Base-by-base conservation (phyloP, 2,888 invertebrate species). In the Pyrrhosoma nymphula region DNA sequence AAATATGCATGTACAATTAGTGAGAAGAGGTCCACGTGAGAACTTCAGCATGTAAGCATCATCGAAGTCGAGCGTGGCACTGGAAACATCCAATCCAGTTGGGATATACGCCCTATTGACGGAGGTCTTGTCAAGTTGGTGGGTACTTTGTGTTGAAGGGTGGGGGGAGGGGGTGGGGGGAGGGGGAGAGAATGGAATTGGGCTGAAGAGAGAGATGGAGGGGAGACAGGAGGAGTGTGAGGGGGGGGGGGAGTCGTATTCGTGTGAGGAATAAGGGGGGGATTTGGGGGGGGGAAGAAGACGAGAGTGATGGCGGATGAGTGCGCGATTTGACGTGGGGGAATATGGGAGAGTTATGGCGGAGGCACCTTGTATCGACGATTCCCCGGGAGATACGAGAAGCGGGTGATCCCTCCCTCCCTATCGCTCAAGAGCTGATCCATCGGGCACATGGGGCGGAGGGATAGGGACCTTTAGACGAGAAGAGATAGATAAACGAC, bases 301-400 rank as follows among this genome's bases (percentile, higher is more conserved):
- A 8, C 12, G 35, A 82, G 82, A 82, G n/a, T 82, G 82, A 82
- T 82, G 82, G 82, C 82, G 82, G 82, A 82, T 2, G 82, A 35
- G 82, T 4, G 82, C 16, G 35, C 82, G 82, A 82, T 82, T 82
- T 82, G 82, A 82, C 82, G 82, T 82, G 82, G 82, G 69, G 82
- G 82, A 82, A 82, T 82, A 82, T 35, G 26, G 35, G 82, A 82
- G 26, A 82, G 82, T 82, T 82, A 82, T 82, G 82, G 82, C 82
- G 82, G 16, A 35, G 82, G 82, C 82, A n/a, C 82, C 35, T 30
- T 82, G 82, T 82, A 82, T 82, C 82, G 82, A 82, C 82, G 82
- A 82, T 82, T 82, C 82, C 60, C 60, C 26, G 14, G 18, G 82
- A 82, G 82, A 82, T 82, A 82, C 30, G n/a, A 82, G 82, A 20